Evolutionary conservation across 2,888 invertebrate species (phyloP), one percentile per base, ranked within the genome.

Genomic region (Sycophila texana): DNA sequence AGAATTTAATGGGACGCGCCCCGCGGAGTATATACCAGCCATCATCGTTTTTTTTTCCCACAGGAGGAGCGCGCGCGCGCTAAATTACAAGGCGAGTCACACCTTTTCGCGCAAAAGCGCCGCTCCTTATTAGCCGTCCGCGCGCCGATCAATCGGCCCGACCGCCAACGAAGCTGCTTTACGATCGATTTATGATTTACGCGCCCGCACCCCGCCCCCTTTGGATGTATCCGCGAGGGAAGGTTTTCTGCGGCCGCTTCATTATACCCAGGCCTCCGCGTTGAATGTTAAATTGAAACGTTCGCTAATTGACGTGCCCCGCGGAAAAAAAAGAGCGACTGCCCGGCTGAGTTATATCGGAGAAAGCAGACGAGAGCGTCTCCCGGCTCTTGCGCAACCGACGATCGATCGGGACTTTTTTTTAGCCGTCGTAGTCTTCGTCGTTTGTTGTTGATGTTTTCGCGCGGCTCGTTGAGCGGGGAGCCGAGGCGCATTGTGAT

Each of bases 1-100:
- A 87, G 87, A 86, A 85, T 84, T 87, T 86, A 85, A 86, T 86
- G 84, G 84, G 82, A 72, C 60, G 76, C 80, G 81, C 77, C 78
- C 79, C 39, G 83, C 82, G 80, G 83, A 84, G 85, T 7, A 4
- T 7, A 4, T 26, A 26, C 26, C 26, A 26, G 26, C 26, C 26
- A 26, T 55, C 60, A 49, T 68, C 60, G 57, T 74, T 80, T 74
- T 80, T 61, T 22, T 18, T 49, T 58, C 20, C 39, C 30, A 74
- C 53, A 12, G 51, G 60, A 74, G 76, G 75, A 82, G 39, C 39
- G 39, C 39, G 30, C 30, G 30, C 30, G 39, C 39, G 39, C 82
- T 83, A 83, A 85, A 85, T 84, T 84, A 85, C 82, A 39, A 82
- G 83, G 77, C 78, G 81, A 82, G 82, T 85, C 84, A 84, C 85